phyloP scores from a whole-genome alignment of 2,888 invertebrate species.

The Agrochola macilenta region DNA sequence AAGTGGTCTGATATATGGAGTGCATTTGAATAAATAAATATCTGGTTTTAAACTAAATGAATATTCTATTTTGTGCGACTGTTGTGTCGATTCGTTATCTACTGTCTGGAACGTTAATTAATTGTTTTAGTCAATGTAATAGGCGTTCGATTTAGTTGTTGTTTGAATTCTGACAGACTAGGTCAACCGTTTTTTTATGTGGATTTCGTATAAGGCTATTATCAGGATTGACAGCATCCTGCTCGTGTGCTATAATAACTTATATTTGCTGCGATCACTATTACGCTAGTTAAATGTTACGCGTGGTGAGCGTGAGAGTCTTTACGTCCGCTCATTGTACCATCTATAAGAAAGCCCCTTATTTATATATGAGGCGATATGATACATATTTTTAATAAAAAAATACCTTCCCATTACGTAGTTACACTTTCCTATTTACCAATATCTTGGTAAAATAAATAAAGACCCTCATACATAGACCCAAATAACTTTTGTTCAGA shows the following conservation, averaged over 20 bases:
- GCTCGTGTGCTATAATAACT: background rate
- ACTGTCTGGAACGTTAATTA: constrained; percentile 46
- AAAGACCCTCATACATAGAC: constrained; percentile 33
- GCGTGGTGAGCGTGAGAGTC: constrained; percentile 31
- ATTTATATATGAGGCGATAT: constrained; percentile 1
- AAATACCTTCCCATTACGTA: constrained; percentile 29
- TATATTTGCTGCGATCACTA: background rate
- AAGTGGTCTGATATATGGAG: constrained; percentile 47
- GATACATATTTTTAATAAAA: constrained; percentile 14
- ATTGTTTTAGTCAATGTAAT: constrained; percentile 32
- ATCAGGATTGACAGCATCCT: background rate
- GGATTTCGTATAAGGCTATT: background rate
- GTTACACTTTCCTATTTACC: constrained; percentile 38
- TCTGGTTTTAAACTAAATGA: constrained; percentile 37
- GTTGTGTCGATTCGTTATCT: constrained; percentile 52
- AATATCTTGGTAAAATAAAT: constrained; percentile 38
- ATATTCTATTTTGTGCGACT: constrained; percentile 47
- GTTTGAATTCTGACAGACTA: constrained; percentile 8
- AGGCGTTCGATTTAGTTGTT: constrained; percentile 12
- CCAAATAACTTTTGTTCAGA: constrained; percentile 44
- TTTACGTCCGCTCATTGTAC: background rate
- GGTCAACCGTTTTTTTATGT: constrained; percentile 3
- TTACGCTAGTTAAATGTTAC: constrained; percentile 27
- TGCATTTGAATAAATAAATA: constrained; percentile 49
- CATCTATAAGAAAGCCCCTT: background rate